Conservation (phyloP, 2,113 vertebrate species). For the Albula goreensis region DNA sequence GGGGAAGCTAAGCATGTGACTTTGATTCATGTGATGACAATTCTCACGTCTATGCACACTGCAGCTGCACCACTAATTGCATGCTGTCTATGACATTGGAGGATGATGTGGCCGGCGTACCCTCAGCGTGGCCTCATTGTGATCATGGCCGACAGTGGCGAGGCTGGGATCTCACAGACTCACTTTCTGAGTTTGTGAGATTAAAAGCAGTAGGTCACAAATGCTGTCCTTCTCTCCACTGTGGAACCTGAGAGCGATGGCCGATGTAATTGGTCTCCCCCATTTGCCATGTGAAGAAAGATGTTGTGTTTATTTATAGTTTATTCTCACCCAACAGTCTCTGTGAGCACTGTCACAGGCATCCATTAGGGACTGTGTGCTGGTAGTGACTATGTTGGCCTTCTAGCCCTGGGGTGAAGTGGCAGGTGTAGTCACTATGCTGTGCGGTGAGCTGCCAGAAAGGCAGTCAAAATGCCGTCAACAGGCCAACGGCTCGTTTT, state of each 20-base stretch:
- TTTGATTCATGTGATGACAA: too few relatives aligned
- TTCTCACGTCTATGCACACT: too few relatives aligned
- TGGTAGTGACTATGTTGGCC: not conserved
- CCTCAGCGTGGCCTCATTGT: too few relatives aligned
- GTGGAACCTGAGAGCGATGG: not conserved
- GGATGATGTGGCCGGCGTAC: too few relatives aligned
- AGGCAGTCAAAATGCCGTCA: not conserved
- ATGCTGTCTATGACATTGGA: too few relatives aligned
- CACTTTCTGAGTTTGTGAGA: not conserved
- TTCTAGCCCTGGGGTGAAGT: not conserved
- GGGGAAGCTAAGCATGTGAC: too few relatives aligned
- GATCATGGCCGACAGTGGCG: too few relatives aligned
- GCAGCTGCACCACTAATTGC: too few relatives aligned
- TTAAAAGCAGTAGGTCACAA: not conserved
- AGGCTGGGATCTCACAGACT: too few relatives aligned
- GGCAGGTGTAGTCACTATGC: not conserved
- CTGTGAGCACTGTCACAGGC: not conserved
- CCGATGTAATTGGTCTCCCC: not conserved
- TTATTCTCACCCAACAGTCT: not conserved
- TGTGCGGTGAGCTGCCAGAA: not conserved
- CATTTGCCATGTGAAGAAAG: not conserved
- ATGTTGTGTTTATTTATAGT: slow-evolving; percentile 11
- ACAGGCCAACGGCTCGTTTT: not conserved
- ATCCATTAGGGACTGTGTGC: not conserved
- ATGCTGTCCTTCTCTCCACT: not conserved